Percentiles rank a stretch among this genome's conserved stretches.
Conservation (phyloP, 2,797 vertebrate genomes). For the Acanthurus leucopareius region DNA sequence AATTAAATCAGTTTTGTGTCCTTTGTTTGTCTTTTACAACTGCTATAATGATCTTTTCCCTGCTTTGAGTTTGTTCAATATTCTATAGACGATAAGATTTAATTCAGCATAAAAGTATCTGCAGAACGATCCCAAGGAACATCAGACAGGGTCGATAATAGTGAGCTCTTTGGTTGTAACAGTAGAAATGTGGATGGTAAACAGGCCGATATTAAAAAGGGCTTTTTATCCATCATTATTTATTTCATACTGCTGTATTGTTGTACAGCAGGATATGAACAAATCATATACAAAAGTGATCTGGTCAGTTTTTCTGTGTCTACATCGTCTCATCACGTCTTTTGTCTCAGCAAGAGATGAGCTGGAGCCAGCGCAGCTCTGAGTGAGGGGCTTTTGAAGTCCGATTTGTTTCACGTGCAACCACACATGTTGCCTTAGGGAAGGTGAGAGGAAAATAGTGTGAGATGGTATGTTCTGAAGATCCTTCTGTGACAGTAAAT, state of each 20-base stretch:
- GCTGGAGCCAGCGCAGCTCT: conserved; percentile 16
- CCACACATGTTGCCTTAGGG: conserved; percentile 36
- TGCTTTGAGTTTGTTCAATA: background rate
- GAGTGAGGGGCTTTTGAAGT: conserved; percentile 25
- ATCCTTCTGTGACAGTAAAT: background rate
- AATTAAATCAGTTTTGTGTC: background rate
- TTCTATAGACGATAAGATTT: conserved; percentile 15
- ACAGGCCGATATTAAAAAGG: conserved; percentile 16
- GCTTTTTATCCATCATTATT: conserved; percentile 26
- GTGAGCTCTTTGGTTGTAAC: background rate
- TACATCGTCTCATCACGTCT: conserved; percentile 1
- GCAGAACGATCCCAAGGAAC: background rate
- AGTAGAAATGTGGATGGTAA: conserved; percentile 14
- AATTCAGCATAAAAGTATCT: conserved; percentile 15
- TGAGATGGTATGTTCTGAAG: conserved; percentile 29
- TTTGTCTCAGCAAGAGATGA: conserved; percentile 22
- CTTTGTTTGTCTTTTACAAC: background rate
- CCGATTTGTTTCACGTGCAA: conserved; percentile 26
- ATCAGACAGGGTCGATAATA: background rate
- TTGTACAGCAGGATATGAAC: conserved; percentile 23
- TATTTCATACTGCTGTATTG: conserved; percentile 1
- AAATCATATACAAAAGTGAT: conserved; percentile 15
- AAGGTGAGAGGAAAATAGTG: conserved; percentile 30
- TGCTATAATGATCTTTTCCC: too few relatives aligned
- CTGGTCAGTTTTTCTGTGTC: background rate